Base-by-base conservation (phyloP, 2,113 vertebrate genomes). In the Cnemophilus loriae region DNA sequence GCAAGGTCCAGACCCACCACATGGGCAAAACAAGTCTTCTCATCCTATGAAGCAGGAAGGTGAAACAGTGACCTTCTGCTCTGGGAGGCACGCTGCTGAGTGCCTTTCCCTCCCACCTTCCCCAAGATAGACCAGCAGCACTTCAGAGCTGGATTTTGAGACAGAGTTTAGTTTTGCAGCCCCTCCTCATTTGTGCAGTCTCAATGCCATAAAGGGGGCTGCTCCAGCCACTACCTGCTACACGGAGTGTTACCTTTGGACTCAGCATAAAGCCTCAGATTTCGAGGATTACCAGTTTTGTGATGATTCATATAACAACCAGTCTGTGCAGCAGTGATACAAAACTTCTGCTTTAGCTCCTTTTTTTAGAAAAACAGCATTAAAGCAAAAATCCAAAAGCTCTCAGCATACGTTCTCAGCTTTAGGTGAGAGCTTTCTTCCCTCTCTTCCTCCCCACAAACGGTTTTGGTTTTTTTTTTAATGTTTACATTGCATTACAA, bases 251-350 rank as follows among this genome's bases (percentile, higher is more conserved):
- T 59, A 77, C 42, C 37, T 83, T 42, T 61, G 64, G 50, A 69
- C 24, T 49, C 28, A 16, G 41, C 24, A 85, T 26, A 65, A 95
- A 88, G 32, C 21, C 21, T 76, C 16, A 24, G 0, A 64, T 21
- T 55, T 55, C 1, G 6, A 88, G 33, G 39, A 88, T 55, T 83
- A 63, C 6, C 64, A 41, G 28, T 76, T 80, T 76, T 30, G 13
- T 73, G 44, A 60, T 24, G 23, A 77, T n/a, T 85, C 50, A 61
- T 2, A 2, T 37, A 85, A 92, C 32, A 90, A 64, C 15, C 17
- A 50, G 37, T 55, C 53, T 74, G 39, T 75, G 52, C 49, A 86
- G 32, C 0, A 86, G 24, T 0, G 0, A 83, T 23, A 67, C 4
- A 74, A 77, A 89, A 84, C 52, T 13, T 55, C 21, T 80, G 9